Base-by-base conservation (phyloP, 2,113 vertebrate genomes). In the Oreochromis tanganicae region DNA sequence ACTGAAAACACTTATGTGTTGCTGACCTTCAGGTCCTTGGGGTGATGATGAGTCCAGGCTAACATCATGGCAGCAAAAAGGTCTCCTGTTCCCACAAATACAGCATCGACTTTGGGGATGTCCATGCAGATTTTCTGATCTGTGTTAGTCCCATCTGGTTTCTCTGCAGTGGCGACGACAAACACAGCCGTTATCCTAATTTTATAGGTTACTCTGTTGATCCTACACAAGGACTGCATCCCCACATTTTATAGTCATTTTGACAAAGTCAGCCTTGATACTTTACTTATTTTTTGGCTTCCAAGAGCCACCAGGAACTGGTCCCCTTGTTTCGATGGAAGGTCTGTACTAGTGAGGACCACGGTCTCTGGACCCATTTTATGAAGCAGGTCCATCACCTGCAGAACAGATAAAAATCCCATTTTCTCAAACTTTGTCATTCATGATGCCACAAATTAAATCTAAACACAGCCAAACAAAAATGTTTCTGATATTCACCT, bases 361-460 rank as follows among this genome's bases (percentile, higher is more conserved):
- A 99, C 98, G 0, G 97, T 99, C 79, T 97, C 96, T n/a, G 98
- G 99, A 87, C 99, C 99, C 98, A 99, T 97, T 43, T 97, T 91
- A 91, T 99, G 99, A 55, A 99, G 97, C 88, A 97, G 61, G 87
- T 99, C 97, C 98, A 99, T 99, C 10, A 98, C 98, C 99, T 99
- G 84, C 9, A 93, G 21, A 81, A 59, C 4, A 91, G 57, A 38
- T 9, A 3, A 13, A 68, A 5, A 9, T 7, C 13, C 6, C 2
- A 61, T 59, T 80, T 54, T 13, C 6, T 87, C 17, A 91, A 52
- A 9, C 9, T 34, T 43, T 66, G 3, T 46, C n/a, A 8, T 50
- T 81, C 0, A 3, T 54, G 4, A 9, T 78, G 2, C 71, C 2
- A 84, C 10, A 91, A 50, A 78, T 14, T 5, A 71, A 55, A 78